Percentiles rank a stretch among this genome's conserved stretches.
Conservation (phyloP, 2,113 vertebrate species). For the Aspiorhynchus laticeps region DNA sequence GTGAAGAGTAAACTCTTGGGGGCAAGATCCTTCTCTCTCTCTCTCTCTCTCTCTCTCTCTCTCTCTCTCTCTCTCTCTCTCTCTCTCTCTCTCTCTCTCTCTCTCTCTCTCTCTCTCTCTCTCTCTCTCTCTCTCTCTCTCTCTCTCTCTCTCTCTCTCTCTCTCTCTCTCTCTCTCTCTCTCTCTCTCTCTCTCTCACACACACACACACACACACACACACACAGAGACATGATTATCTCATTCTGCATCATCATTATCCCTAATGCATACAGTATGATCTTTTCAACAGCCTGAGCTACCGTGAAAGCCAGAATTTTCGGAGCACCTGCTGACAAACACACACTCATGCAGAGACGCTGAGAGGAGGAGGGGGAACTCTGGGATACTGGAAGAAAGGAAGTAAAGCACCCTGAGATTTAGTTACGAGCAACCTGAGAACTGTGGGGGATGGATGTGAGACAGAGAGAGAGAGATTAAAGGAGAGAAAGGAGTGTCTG, state of each 20-base stretch:
- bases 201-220: slow-evolving; percentile 5
- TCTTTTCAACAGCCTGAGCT: slow-evolving; percentile 26
- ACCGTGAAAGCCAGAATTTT: slow-evolving; percentile 36
- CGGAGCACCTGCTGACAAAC: slow-evolving; percentile 38
- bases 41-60: neutral
- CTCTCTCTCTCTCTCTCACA: too few relatives aligned
- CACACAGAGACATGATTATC: slow-evolving; percentile 50
- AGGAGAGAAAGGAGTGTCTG: slow-evolving; percentile 29
- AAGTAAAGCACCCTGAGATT: slow-evolving; percentile 27
- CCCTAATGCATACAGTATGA: slow-evolving; percentile 34
- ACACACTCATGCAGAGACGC: slow-evolving; percentile 40
- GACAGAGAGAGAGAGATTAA: slow-evolving; percentile 24
- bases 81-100: neutral
- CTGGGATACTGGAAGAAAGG: slow-evolving; percentile 28
- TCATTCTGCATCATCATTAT: slow-evolving; percentile 52
- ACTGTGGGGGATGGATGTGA: slow-evolving; percentile 13
- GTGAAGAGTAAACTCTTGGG: slow-evolving; percentile 35
- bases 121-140: neutral
- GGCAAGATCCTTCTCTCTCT: slow-evolving; percentile 16
- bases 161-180: too few relatives aligned
- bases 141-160: too few relatives aligned
- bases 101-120: neutral
- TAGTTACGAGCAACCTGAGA: slow-evolving; percentile 29
- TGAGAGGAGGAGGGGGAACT: slow-evolving; percentile 25
- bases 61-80: too few relatives aligned